Conservation (phyloP, 1,140 invertebrate species). For the Wiebesia pumilae region DNA sequence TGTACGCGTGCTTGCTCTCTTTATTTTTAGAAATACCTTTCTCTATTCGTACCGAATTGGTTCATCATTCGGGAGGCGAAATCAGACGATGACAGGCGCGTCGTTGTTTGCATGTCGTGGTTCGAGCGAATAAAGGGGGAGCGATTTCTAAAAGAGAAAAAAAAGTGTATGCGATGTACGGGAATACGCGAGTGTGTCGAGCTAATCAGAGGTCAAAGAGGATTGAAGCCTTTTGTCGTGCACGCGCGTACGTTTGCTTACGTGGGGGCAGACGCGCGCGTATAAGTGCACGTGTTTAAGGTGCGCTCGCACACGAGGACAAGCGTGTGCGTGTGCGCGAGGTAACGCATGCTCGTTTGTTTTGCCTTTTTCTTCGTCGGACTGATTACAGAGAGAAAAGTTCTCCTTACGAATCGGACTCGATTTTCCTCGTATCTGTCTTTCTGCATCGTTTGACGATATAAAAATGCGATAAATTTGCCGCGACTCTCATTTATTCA, state of each 20-base stretch:
- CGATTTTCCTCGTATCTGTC: background rate
- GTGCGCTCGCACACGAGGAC: background rate
- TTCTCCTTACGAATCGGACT: constrained; percentile 1
- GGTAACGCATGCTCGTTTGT: background rate
- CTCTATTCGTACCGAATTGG: background rate
- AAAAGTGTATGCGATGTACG: background rate
- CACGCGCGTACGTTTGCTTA: background rate
- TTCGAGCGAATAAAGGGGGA: background rate
- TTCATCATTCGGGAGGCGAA: constrained; percentile 15
- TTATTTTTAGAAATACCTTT: background rate
- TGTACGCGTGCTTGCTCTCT: background rate
- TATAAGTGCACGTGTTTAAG: background rate
- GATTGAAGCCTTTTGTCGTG: background rate
- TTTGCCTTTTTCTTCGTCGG: background rate
- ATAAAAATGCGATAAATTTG: background rate
- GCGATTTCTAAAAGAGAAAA: background rate
- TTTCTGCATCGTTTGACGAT: background rate
- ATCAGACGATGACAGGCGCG: background rate
- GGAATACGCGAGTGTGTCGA: background rate
- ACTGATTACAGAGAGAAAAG: constrained; percentile 27
- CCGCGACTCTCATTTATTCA: background rate
- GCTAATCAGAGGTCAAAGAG: constrained; percentile 14
- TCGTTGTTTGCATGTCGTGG: background rate
- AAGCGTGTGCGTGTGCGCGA: background rate
- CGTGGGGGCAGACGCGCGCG: background rate